Base-by-base conservation (phyloP, 2,888 invertebrate genomes). In the Camptogramma bilineatum region DNA sequence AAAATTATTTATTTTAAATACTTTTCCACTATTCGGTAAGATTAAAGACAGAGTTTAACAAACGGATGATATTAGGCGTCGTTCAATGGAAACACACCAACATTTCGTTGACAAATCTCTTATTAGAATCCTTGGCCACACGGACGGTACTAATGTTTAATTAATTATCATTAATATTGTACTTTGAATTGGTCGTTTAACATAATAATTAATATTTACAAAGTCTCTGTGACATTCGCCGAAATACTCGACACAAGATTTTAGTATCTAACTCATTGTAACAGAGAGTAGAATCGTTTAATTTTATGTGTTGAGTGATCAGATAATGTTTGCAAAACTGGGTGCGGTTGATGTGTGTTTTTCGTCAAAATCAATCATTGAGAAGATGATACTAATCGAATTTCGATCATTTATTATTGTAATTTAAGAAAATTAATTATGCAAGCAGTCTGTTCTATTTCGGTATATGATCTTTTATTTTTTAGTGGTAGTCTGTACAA, bases 71-170 rank as follows among this genome's bases (percentile, higher is more conserved):
- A 52, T 19, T 44, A 44, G 52, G n/a, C n/a, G n/a, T n/a, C 50
- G 46, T 56, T 0, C 73, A 81, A 80, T 83, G 90, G 81, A 82
- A 69, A 84, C 83, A 51, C 54, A 51, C 72, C 17, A 55, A 46
- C 63, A 76, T 79, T 87, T 85, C 80, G 84, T 85, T 88, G 90
- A 90, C 90, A 90, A 90, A 88, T 87, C 86, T 87, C 83, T 84
- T 85, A 85, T 86, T 87, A 87, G 82, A 72, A 81, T 83, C 72
- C 66, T 68, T 73, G 82, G 83, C 88, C 91, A 86, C 91, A 88
- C 87, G 87, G 82, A 72, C 77, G 56, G 83, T 66, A 69, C 82
- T 86, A 82, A 88, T 85, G 83, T 73, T 78, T 85, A 80, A 85
- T 85, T 90, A 90, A 90, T 88, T 84, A 88, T 76, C 79, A 75